Evolutionary conservation across 1,140 invertebrate species (phyloP), one percentile per base, ranked within the genome.

Genomic region (Chlorops oryzae): DNA sequence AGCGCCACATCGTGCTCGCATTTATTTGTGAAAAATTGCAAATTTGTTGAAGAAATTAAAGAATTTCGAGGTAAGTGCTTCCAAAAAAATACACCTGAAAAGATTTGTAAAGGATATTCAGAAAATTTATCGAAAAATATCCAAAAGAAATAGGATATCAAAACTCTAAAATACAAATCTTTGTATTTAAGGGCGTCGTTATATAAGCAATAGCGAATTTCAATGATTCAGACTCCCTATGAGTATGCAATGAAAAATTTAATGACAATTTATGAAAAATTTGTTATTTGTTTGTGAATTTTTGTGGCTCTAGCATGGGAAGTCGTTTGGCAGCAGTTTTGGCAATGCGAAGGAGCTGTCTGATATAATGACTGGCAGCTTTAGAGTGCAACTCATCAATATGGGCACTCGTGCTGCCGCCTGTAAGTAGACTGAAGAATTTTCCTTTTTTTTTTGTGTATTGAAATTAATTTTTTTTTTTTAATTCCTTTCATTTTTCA

Each of bases 381-480:
- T 81, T 70, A 81, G 77, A 74, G 79, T 80, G 60, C 79, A 81
- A 69, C 77, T 81, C 62, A 80, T 80, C 75, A 84, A 84, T 75
- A 84, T 84, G 82, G 82, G 82, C 75, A 84, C 82, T 60, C 76
- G 81, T 73, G 81, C 82, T 71, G 81, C 81, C 73, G 82, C 82
- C 75, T 84, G 82, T 84, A 77, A 83, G 82, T 78, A 70, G 63
- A 55, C 52, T 54, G 52, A 27, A 61, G 20, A 51, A 57, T 63
- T 65, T 61, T 65, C 6, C 18, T 15, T 28, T 12, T 7, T 9
- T n/a, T 25, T 15, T 3, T 15, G 20, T 9, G 18, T 22, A 13
- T 21, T 7, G 28, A 3, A 34, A 42, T 15, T 10, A 24, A 7
- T 15, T 23, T 32, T 44, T 32, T 9, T 32, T 32, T 32, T 32